A percentile compares a stretch with the other conserved stretches of the same genome.
phyloP scores from a whole-genome alignment of 2,888 invertebrate species.

The Lasius platythorax region DNA sequence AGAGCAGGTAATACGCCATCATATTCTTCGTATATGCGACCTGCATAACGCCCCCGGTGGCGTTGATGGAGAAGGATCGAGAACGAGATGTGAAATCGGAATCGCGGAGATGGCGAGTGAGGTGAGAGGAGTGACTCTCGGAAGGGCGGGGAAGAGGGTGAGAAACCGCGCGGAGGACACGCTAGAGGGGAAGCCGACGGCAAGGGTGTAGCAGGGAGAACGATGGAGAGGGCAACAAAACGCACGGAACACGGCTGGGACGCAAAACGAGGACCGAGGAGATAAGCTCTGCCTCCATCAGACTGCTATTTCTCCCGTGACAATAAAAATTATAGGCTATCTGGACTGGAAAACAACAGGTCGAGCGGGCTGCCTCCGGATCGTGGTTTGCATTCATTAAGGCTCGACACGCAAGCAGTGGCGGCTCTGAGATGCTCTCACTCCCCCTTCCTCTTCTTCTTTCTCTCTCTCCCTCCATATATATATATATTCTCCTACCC shows the following conservation, averaged over 20 bases:
- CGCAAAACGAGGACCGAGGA: slow-evolving; percentile 83
- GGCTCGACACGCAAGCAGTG: slow-evolving; percentile 87
- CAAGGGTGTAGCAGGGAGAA: slow-evolving; percentile 48
- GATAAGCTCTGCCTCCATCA: slow-evolving; percentile 86
- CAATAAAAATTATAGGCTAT: slow-evolving; percentile 89
- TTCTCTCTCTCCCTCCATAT: background rate
- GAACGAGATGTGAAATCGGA: slow-evolving; percentile 34
- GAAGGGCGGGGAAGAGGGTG: slow-evolving; percentile 30
- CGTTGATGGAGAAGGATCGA: slow-evolving; percentile 54
- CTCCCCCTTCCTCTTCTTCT: slow-evolving; percentile 53
- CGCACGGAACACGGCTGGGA: slow-evolving; percentile 81
- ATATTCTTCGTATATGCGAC: slow-evolving; percentile 30
- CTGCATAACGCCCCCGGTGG: slow-evolving; percentile 34
- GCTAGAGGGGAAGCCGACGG: slow-evolving; percentile 49
- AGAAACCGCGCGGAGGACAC: slow-evolving; percentile 46
- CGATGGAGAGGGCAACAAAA: slow-evolving; percentile 82
- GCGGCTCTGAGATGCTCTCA: slow-evolving; percentile 75
- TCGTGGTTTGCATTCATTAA: slow-evolving; percentile 89
- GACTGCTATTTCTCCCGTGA: slow-evolving; percentile 88
- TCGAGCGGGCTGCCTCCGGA: slow-evolving; percentile 86
- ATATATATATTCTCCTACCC: slow-evolving; percentile 17
- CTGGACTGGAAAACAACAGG: slow-evolving; percentile 89
- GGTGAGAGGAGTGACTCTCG: slow-evolving; percentile 4
- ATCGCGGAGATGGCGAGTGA: slow-evolving; percentile 28
- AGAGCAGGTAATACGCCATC: slow-evolving; percentile 45